Base-by-base conservation (phyloP, 1,140 invertebrate species). In the Leptinotarsa defecta region DNA sequence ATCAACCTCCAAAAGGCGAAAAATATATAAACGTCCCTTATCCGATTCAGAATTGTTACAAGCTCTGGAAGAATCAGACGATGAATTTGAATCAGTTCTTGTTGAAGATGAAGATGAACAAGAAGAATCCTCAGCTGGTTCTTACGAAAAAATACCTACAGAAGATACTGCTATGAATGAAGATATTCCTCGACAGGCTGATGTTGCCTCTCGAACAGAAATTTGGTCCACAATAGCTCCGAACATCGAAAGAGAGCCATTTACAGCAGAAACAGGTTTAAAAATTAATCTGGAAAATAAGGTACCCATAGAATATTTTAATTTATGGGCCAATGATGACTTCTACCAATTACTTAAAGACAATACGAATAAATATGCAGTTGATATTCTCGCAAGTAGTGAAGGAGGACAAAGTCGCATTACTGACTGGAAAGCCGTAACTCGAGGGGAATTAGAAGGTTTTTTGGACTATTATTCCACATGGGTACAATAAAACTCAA, bases 251-350 rank as follows among this genome's bases (percentile, higher is more conserved):
- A n/a, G 63, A 64, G 6, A 22, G 19, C 63, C 20, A 64, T 64
- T 64, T 64, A 17, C 63, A 19, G 63, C 15, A 64, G 63, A 17
- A 64, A 20, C 63, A 64, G 63, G 63, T 64, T 64, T 64, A 19
- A 64, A 64, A 64, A 64, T 22, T 8, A 64, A 24, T 64, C 13
- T 64, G 19, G 19, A 64, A 64, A 24, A 64, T 20, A 64, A 19
- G 63, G 19, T 6, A 64, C 49, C 49, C 17, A 4, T 15, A n/a
- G 49, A 52, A 52, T 52, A 52, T 52, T 52, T 52, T 52, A 52
- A 52, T 52, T 22, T 20, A 13, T 19, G 22, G 19, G 63, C 63
- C 63, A 64, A 64, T 64, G 63, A 64, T 64, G 63, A 64, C 11
- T 64, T 64, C 19, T 64, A 64, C 22, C 15, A 64, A 64, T 64